A percentile compares a stretch with the other conserved stretches of the same genome.
These are phyloP conservation scores for Littorina saxatilis DNA, from an alignment of 1,140 invertebrate genomes.

Conservation along the genomic window DNA sequence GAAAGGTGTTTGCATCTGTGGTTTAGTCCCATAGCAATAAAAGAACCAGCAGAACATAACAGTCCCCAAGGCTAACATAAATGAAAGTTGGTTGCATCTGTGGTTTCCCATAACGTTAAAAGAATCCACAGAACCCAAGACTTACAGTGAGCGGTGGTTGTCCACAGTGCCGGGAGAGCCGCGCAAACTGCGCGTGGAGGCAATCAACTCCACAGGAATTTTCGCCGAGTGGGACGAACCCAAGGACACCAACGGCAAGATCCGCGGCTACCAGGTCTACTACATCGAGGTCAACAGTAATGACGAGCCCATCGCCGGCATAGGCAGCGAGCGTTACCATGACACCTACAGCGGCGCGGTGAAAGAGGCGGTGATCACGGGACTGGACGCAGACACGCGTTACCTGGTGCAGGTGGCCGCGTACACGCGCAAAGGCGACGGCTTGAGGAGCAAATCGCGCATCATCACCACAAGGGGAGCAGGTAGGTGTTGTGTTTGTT, in stretches of 20 bases:
- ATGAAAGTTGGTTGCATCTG: no score
- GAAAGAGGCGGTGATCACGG: constrained; percentile 88
- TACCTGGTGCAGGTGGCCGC: constrained; percentile 92
- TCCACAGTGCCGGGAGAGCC: constrained; percentile 94
- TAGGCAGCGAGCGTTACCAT: constrained; percentile 49
- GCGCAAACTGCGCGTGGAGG: constrained; percentile 88
- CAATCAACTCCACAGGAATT: constrained; percentile 95
- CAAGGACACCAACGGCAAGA: constrained; percentile 96
- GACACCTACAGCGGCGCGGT: constrained; percentile 78
- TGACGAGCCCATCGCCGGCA: constrained; percentile 55
- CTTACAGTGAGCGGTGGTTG: constrained; percentile 1
- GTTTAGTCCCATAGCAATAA: no score
- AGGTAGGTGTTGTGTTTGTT: no score
- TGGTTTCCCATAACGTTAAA: no score
- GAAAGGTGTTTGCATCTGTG: no score
- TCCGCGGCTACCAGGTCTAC: constrained; percentile 96
- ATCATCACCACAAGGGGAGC: constrained; percentile 93
- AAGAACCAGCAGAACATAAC: no score
- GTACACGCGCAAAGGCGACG: constrained; percentile 95
- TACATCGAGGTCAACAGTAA: constrained; percentile 78
- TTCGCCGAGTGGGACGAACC: constrained; percentile 95
- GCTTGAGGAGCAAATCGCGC: constrained; percentile 87
- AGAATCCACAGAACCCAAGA: no score
- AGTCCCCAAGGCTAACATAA: no score
- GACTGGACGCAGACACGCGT: constrained; percentile 93